These are phyloP conservation scores for Tor tambroides DNA, from an alignment of 2,113 vertebrate genomes.

Conservation along the genomic window DNA sequence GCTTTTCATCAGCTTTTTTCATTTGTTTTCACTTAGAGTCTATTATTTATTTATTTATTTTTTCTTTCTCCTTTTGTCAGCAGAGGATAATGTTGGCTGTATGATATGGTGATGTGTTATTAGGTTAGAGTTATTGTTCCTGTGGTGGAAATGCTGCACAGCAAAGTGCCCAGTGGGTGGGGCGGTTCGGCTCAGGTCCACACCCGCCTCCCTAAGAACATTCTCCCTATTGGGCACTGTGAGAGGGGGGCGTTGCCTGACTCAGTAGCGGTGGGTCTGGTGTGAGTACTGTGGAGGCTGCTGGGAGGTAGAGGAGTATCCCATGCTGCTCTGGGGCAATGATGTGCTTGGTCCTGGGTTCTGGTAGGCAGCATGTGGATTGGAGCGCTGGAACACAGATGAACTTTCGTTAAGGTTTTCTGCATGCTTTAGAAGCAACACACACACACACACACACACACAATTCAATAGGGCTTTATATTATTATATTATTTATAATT, in stretches of 20 bases:
- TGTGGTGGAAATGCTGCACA: conserved; percentile 75
- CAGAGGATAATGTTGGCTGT: conserved; percentile 37
- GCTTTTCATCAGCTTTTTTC: conserved; percentile 77
- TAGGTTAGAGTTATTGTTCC: conserved; percentile 47
- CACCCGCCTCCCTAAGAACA: conserved; percentile 71
- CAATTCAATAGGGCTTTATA: too few relatives aligned
- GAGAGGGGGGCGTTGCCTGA: conserved; percentile 58
- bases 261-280: conserved; percentile 98
- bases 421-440: background rate
- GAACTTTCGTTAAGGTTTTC: background rate
- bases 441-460: too few relatives aligned
- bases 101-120: conserved; percentile 38
- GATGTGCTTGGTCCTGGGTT: conserved; percentile 99
- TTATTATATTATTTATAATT: too few relatives aligned
- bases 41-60: conserved; percentile 23
- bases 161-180: conserved; percentile 56
- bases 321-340: conserved; percentile 99
- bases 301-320: conserved; percentile 99
- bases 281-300: conserved; percentile 99
- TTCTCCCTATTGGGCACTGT: conserved; percentile 69
- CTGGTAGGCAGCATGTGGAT: conserved; percentile 99
- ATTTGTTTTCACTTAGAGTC: background rate
- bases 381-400: conserved; percentile 87
- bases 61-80: conserved; percentile 54
- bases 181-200: conserved; percentile 49